Conservation (phyloP, 1,140 invertebrate species). For the Magallana gigas region DNA sequence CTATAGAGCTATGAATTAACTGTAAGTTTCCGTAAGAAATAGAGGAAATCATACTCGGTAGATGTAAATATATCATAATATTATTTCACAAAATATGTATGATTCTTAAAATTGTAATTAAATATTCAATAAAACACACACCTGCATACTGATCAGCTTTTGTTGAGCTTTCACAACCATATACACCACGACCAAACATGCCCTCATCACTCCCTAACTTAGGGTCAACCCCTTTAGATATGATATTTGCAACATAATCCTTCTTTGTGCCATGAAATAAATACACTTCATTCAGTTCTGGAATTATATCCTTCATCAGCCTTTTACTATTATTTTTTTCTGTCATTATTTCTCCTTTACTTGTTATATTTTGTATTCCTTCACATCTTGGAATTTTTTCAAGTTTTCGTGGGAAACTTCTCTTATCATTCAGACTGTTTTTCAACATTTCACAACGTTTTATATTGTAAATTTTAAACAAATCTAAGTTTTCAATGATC, state of each 20-base stretch:
- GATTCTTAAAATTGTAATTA: too few relatives aligned
- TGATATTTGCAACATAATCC: conserved; percentile 47
- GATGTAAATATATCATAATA: too few relatives aligned
- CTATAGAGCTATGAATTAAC: too few relatives aligned
- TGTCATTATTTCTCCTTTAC: conserved; percentile 25
- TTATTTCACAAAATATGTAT: too few relatives aligned
- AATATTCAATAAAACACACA: background rate
- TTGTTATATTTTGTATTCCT: background rate
- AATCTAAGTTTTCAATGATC: conserved; percentile 54
- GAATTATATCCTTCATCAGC: conserved; percentile 24
- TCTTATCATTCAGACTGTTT: background rate
- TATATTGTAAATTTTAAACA: conserved; percentile 50
- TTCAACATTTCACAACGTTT: background rate
- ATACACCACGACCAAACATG: conserved; percentile 61
- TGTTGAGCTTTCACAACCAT: conserved; percentile 58
- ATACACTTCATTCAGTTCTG: conserved; percentile 58
- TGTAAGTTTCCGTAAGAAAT: too few relatives aligned
- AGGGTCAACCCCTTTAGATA: conserved; percentile 52
- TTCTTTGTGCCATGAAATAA: conserved; percentile 59
- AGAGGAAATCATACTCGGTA: too few relatives aligned
- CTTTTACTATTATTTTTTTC: background rate
- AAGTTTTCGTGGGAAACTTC: background rate
- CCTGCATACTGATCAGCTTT: conserved; percentile 66
- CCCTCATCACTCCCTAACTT: conserved; percentile 46
- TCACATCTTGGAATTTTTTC: background rate